Conservation (phyloP, 2,113 vertebrate genomes). For the Tyrannus savana region DNA sequence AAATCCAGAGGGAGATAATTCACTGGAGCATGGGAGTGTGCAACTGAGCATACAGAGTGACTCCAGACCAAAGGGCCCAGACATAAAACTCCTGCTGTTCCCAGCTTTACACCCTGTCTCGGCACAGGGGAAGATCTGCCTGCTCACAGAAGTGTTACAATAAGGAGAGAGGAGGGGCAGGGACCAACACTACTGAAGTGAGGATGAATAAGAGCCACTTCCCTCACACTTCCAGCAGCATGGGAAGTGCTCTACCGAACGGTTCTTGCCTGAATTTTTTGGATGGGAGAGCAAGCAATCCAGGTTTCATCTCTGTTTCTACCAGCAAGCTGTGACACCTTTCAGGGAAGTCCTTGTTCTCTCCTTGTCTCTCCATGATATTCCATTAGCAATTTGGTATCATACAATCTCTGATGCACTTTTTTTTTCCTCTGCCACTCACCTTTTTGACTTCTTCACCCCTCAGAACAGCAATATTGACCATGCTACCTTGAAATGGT, state of each 20-base stretch:
- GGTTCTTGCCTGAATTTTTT: not conserved
- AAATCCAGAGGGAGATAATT: not conserved
- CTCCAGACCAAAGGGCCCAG: not conserved
- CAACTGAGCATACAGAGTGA: not conserved
- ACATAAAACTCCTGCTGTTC: not conserved
- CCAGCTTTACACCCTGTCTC: not conserved
- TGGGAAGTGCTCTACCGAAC: not conserved
- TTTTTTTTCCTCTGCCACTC: not conserved
- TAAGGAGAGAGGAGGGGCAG: not conserved
- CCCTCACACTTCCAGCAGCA: not conserved
- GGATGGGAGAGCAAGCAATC: not conserved
- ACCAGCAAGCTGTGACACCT: not conserved
- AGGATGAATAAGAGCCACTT: fast-evolving
- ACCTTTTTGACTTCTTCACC: not conserved
- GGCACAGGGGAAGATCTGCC: not conserved
- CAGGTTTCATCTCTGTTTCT: not conserved
- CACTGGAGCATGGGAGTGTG: not conserved
- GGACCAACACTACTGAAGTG: not conserved
- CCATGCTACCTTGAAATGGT: not conserved
- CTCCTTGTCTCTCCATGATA: not conserved
- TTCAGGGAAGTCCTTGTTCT: not conserved
- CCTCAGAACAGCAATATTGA: not conserved
- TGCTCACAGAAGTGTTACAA: not conserved
- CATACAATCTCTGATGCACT: not conserved
- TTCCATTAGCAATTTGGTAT: not conserved